Percentiles rank a stretch among this genome's conserved stretches.
Evolutionary conservation across 2,797 vertebrate species (phyloP).

Genomic region (Phataginus tetradactyla): DNA sequence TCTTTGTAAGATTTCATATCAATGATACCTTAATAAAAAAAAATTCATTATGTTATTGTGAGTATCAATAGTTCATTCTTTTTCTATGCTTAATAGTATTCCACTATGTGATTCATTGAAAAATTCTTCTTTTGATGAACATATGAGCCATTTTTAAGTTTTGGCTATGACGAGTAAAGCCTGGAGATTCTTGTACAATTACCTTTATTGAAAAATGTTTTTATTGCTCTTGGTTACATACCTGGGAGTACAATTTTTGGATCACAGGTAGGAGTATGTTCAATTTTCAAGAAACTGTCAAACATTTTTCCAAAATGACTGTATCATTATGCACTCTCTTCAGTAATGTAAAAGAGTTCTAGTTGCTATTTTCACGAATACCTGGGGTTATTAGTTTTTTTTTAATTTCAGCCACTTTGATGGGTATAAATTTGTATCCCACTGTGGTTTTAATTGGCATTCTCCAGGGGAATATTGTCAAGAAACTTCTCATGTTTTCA

Average conservation of each 20-base stretch:
- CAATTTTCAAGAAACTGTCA: not conserved
- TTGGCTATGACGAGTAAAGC: not conserved
- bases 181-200: not conserved
- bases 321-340: not conserved
- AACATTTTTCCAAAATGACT: constrained; percentile 3
- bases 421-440: not conserved
- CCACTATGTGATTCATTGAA: not conserved
- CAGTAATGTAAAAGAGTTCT: not conserved
- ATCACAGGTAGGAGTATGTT: not conserved
- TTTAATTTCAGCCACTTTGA: not conserved
- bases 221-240: not conserved
- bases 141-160: not conserved
- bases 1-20: no score
- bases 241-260: not conserved
- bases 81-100: not conserved
- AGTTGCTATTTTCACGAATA: not conserved
- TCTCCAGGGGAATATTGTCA: not conserved
- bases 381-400: not conserved
- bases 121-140: not conserved
- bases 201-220: not conserved
- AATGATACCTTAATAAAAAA: no score
- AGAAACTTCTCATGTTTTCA: not conserved
- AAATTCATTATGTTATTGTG: not conserved
- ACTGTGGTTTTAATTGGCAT: constrained; percentile 1
- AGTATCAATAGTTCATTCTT: not conserved